Percentiles rank a stretch among this genome's conserved stretches.
Evolutionary conservation across 2,888 invertebrate genomes (phyloP).

Genomic region (Resseliella maxima): DNA sequence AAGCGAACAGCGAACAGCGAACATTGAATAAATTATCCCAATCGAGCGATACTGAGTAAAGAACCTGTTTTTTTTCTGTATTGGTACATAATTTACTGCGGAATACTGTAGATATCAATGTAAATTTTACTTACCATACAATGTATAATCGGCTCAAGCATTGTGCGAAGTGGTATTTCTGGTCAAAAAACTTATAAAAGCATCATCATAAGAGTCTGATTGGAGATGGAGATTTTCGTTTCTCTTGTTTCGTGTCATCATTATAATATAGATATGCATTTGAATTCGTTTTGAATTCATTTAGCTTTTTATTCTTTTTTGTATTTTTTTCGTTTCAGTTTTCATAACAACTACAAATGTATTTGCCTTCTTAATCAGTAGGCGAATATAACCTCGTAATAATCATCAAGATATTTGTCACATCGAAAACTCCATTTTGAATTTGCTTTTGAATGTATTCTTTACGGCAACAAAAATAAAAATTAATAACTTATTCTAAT

Average conservation of each 20-base stretch:
- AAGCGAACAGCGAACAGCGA: not conserved
- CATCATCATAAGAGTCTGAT: conserved; percentile 21
- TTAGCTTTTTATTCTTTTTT: not conserved
- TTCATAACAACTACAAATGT: not conserved
- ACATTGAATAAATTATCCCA: conserved; percentile 53
- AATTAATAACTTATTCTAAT: not conserved
- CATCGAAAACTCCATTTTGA: conserved; percentile 7
- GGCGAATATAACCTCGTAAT: not conserved
- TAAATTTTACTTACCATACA: not conserved
- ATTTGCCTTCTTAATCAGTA: not conserved
- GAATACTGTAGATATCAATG: conserved; percentile 28
- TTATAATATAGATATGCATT: not conserved
- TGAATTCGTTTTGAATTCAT: too few species aligned
- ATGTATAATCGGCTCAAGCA: conserved; percentile 43
- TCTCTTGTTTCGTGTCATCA: not conserved
- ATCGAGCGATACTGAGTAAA: not conserved
- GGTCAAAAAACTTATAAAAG: conserved; percentile 54
- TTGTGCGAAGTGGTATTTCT: conserved; percentile 41
- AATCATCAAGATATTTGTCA: not conserved
- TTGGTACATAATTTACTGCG: not conserved
- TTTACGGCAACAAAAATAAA: not conserved
- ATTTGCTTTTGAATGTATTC: not conserved
- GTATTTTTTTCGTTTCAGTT: not conserved
- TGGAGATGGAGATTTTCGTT: not conserved
- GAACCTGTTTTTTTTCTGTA: conserved; percentile 51